Conservation (phyloP, 2,113 vertebrate genomes). For the Pampusana beccarii region DNA sequence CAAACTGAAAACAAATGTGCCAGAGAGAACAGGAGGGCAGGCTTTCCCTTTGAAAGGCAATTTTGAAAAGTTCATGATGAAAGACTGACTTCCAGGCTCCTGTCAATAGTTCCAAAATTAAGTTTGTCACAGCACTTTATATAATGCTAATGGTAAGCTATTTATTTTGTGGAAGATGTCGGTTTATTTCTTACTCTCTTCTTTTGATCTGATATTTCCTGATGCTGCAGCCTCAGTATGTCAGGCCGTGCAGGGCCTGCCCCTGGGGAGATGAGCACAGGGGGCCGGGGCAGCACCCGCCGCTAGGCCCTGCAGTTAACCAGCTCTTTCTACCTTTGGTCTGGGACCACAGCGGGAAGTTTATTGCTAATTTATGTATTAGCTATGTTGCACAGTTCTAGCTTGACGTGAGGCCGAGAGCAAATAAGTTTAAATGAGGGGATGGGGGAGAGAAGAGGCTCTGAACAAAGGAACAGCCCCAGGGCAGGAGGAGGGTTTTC, state of each 20-base stretch:
- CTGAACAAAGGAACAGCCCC: background rate
- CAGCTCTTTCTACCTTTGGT: background rate
- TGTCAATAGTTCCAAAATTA: conserved; percentile 42
- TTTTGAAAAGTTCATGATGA: conserved; percentile 21
- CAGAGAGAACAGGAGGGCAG: background rate
- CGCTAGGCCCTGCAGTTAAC: background rate
- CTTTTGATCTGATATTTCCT: conserved; percentile 33
- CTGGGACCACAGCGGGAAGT: background rate
- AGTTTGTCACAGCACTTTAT: conserved; percentile 33
- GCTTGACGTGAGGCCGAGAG: background rate
- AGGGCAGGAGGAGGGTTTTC: background rate
- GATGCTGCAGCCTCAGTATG: background rate
- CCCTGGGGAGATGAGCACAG: background rate
- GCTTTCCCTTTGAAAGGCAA: conserved; percentile 7
- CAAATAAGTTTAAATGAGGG: background rate
- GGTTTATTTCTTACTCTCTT: conserved; percentile 12
- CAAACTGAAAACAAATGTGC: background rate
- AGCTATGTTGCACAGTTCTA: background rate
- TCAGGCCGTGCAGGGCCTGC: background rate
- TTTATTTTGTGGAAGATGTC: conserved; percentile 42
- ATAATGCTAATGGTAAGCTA: conserved; percentile 47
- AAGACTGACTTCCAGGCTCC: conserved; percentile 18
- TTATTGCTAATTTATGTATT: background rate
- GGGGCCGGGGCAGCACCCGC: background rate
- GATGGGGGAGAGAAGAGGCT: background rate